Percentiles rank a stretch among this genome's conserved stretches.
Evolutionary conservation across 2,797 vertebrate genomes (phyloP).

Genomic region (Enteromius mattozi): DNA sequence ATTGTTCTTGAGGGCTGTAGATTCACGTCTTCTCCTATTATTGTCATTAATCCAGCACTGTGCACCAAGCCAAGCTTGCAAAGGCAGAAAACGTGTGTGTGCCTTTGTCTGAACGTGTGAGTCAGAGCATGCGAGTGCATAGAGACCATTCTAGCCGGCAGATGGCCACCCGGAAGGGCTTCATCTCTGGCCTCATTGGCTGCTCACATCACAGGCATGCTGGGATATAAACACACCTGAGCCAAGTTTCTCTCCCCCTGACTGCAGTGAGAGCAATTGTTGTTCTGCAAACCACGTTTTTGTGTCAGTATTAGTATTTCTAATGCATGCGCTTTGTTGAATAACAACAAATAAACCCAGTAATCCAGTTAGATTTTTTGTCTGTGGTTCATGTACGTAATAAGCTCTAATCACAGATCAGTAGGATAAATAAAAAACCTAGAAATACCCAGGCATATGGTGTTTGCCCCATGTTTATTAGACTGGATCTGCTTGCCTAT

Average conservation of each 20-base stretch:
- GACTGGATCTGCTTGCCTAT: slow-evolving; percentile 12
- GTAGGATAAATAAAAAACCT: slow-evolving; percentile 10
- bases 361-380: slow-evolving; percentile 27
- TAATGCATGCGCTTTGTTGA: neutral
- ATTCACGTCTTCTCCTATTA: slow-evolving; percentile 14
- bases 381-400: slow-evolving; percentile 6
- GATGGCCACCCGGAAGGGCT: slow-evolving; percentile 54
- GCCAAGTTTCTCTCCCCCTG: slow-evolving; percentile 21
- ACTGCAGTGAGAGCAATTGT: slow-evolving; percentile 14
- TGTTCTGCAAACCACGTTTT: slow-evolving; percentile 9
- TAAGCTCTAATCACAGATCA: slow-evolving; percentile 20
- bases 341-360: slow-evolving; percentile 13
- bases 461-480: slow-evolving; percentile 19
- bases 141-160: slow-evolving; percentile 31
- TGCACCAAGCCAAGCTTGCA: slow-evolving; percentile 25
- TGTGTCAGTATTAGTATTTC: slow-evolving; percentile 20
- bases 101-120: neutral
- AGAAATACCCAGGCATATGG: slow-evolving; percentile 19
- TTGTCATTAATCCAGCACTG: slow-evolving; percentile 37
- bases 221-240: slow-evolving; percentile 40
- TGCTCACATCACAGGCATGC: slow-evolving; percentile 38
- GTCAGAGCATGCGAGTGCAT: slow-evolving; percentile 25
- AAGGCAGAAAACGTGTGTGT: slow-evolving; percentile 17
- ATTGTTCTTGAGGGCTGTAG: neutral
- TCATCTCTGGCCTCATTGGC: slow-evolving; percentile 49